Base-by-base conservation (phyloP, 2,888 invertebrate species). In the Diplazon laetatorius region DNA sequence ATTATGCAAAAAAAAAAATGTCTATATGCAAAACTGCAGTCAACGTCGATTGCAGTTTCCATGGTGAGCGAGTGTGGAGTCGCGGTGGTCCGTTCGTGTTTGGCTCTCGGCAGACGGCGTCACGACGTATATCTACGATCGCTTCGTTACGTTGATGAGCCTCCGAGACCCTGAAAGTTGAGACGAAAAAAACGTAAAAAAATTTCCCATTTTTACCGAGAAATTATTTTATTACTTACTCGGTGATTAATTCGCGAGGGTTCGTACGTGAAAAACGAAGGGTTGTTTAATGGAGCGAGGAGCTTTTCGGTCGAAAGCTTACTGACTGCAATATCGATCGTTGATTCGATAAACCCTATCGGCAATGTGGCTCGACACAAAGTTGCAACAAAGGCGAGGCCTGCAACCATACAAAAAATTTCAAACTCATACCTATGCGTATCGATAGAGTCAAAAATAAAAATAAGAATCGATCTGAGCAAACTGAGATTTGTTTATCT, bases 61-160 rank as follows among this genome's bases (percentile, higher is more conserved):
- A 25, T 6, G 25, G 1, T 52, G 14, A n/a, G n/a, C 30, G 30
- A 30, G n/a, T n/a, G 25, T 14, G 25, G 16, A 35, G 16, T 9
- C n/a, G 2, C 46, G 22, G 52, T 44, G 42, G 42, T 46, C 9
- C 59, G 44, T 55, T n/a, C n/a, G 14, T 30, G 30, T 30, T 30
- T 30, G 4, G 30, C 42, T 81, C 80, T 82, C 76, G n/a, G 76
- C 76, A 83, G 84, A 83, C 84, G 83, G 84, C 83, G 83, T 83
- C 84, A 74, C 70, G 66, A 68, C 80, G 69, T 87, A n/a, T n/a
- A 87, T 88, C 88, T 88, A 63, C 81, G 82, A 88, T 88, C 88
- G 83, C 68, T 80, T 65, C 74, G 46, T 70, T 55, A 77, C 79
- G 77, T 59, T 72, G 81, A 52, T 57, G 76, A 74, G 63, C 57